Base-by-base conservation (phyloP, 2,797 vertebrate species). In the Clarias fuscus region DNA sequence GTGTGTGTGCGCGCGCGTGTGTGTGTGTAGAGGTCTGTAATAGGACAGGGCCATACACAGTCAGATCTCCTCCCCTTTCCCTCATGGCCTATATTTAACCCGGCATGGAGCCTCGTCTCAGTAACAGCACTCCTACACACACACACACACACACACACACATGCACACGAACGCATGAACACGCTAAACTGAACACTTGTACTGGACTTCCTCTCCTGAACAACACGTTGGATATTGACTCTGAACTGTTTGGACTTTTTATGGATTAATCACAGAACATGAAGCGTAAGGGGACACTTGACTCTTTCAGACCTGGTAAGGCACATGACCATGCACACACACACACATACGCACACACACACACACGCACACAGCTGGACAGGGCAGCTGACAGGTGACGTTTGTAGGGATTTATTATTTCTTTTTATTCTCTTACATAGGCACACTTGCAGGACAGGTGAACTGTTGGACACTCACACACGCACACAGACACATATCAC, bases 41-140 rank as follows among this genome's bases (percentile, higher is more conserved):
- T 81, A 84, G 86, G 67, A 72, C 77, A 68, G 70, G 64, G 56
- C 86, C 86, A 84, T 81, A 82, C 86, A 87, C 82, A 80, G 83
- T 53, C 18, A 64, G 62, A 18, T 81, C 81, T 27, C 76, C 86
- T 58, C 86, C 86, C 77, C 86, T 75, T 76, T 53, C 59, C 59
- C 65, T 72, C 37, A 33, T 43, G 77, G 76, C 76, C 86, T 87
- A 87, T 87, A 87, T 87, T 87, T 87, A 87, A 81, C 77, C 83
- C 82, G 24, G 86, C 68, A 87, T 87, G 83, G 68, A 84, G 67
- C 33, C 58, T 81, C 24, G 27, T 48, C 77, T 87, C 86, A 84
- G 83, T 81, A 75, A 75, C 83, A 81, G 68, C 83, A 81, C 67
- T 81, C 78, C 43, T 27, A n/a, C 62, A 61, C 82, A 61, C 18